Conservation (phyloP, 2,113 vertebrate genomes). For the Merops nubicus region DNA sequence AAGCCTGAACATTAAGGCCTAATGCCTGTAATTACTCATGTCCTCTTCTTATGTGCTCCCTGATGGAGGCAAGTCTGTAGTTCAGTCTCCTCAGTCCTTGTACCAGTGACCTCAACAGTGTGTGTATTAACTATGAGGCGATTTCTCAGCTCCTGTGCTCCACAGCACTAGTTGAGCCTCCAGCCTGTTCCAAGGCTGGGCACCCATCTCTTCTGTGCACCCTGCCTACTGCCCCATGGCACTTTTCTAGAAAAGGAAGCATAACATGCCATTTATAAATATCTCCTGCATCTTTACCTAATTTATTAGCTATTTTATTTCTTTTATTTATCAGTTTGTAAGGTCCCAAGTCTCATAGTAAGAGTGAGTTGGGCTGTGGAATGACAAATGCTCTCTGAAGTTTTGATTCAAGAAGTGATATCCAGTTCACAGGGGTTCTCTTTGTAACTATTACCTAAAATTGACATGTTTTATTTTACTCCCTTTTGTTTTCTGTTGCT, state of each 20-base stretch:
- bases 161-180: background rate
- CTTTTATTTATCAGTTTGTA: background rate
- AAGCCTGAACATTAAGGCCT: background rate
- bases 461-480: background rate
- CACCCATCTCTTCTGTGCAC: too few species aligned
- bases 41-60: background rate
- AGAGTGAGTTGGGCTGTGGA: background rate
- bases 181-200: background rate
- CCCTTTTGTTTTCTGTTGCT: background rate
- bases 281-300: background rate
- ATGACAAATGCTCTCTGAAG: background rate
- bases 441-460: constrained; percentile 8
- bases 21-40: background rate
- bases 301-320: fast-evolving
- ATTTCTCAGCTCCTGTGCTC: background rate
- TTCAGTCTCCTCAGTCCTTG: background rate
- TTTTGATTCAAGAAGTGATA: background rate
- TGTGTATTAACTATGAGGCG: background rate
- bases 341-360: background rate
- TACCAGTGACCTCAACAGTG: background rate
- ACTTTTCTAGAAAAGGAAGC: background rate
- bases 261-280: fast-evolving
- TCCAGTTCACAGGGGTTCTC: background rate
- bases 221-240: background rate
- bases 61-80: background rate